Percentiles rank a stretch among this genome's conserved stretches.
Evolutionary conservation across 1,140 invertebrate genomes (phyloP).

Genomic region (Zophobas morio): DNA sequence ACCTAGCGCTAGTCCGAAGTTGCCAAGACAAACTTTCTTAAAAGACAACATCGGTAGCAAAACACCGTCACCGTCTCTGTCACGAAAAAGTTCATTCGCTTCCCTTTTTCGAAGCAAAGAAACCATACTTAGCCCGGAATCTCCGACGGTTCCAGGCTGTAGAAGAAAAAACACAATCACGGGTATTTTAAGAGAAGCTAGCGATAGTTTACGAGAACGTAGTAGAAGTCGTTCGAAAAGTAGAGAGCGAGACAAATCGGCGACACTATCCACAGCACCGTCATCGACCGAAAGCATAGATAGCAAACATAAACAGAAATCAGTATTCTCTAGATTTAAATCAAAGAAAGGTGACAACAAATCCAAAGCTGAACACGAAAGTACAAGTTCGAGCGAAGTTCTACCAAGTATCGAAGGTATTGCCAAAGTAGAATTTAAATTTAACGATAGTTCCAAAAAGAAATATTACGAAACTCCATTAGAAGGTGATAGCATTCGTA

Average conservation of each 20-base stretch:
- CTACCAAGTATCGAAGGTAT: constrained; percentile 63
- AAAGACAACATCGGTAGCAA: constrained; percentile 68
- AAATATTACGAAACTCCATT: constrained; percentile 75
- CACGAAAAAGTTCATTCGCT: constrained; percentile 84
- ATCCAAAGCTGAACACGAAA: constrained; percentile 60
- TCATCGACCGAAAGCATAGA: constrained; percentile 66
- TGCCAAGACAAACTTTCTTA: constrained; percentile 61
- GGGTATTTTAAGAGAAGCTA: constrained; percentile 64
- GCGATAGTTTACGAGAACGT: constrained; percentile 64
- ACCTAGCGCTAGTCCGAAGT: constrained; percentile 60
- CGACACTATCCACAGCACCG: constrained; percentile 53
- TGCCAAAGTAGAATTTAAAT: constrained; percentile 62
- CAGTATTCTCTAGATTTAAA: constrained; percentile 76
- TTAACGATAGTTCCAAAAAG: constrained; percentile 58
- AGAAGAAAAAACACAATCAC: constrained; percentile 60
- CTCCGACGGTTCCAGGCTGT: constrained; percentile 69
- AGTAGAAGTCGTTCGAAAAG: constrained; percentile 76
- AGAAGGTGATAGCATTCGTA: constrained; percentile 74
- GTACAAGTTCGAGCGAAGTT: constrained; percentile 63
- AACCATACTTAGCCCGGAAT: constrained; percentile 76
- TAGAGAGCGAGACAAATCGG: constrained; percentile 69
- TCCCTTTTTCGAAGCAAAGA: constrained; percentile 81
- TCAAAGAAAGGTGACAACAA: constrained; percentile 66
- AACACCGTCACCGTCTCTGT: constrained; percentile 75
- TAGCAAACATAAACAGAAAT: constrained; percentile 72